Base-by-base conservation (phyloP, 1,140 invertebrate species). In the Hyposmocoma kahamanoa region DNA sequence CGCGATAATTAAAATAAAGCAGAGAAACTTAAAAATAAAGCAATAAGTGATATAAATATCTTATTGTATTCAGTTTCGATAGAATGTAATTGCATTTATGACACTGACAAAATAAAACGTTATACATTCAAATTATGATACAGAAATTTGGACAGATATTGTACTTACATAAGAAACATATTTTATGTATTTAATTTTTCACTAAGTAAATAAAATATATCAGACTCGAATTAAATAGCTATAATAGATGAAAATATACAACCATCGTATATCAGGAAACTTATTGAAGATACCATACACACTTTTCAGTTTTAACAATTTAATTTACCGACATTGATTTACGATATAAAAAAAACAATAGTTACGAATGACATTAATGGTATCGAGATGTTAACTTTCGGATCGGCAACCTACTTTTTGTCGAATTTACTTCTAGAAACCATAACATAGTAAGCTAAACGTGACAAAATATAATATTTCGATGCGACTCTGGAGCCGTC, bases 1-100 rank as follows among this genome's bases (percentile, higher is more conserved):
- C n/a, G n/a, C n/a, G n/a, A n/a, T n/a, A n/a, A 47, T 38, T 24
- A 47, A 36, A 47, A 21, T 38, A 47, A 17, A 38, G 11, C 30
- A 48, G 26, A 17, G 10, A 26, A 21, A 19, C 41, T 8, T 38
- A 47, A 42, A 56, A 62, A 63, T 64, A 62, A 62, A 63, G 51
- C 24, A 49, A 44, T 54, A 49, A 13, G 9, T 69, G 57, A 62
- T 73, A 73, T 70, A 77, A 74, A 77, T 72, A 76, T 67, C 56
- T 59, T 69, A 74, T 59, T 78, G 77, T 80, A 79, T 83, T 80
- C 74, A 62, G 63, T 83, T 80, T 76, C 64, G 67, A 80, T 72
- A 76, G 63, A 78, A 79, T 83, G 72, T 80, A 70, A 67, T 74
- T 69, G 72, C 72, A 78, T 70, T 71, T 72, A 72, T 78, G 62